Evolutionary conservation across 2,797 vertebrate species (phyloP), one percentile per base, ranked within the genome.

Genomic region (Cirrhinus molitorella): DNA sequence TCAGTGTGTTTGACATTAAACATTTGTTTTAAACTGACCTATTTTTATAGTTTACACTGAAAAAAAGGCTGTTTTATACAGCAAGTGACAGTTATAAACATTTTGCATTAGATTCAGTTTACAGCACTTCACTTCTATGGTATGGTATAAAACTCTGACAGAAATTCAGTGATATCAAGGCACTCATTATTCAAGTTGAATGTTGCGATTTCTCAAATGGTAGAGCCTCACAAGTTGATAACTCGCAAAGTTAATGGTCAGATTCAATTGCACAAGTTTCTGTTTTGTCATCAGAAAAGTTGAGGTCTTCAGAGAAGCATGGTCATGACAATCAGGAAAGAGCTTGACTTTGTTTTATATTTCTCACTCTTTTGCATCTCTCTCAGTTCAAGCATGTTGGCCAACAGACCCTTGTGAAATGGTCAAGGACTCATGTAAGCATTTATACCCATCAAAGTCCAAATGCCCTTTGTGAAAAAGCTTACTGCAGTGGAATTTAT

Each of bases 251-350:
- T 37, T 21, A 66, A 66, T n/a, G 28, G 34, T 40, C 19, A n/a
- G 10, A 67, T 66, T 19, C 28, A 65, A 1, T 37, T 67, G 40
- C 5, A 67, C 19, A 12, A 67, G 65, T 40, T 67, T 65, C 21
- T 68, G n/a, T 68, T 68, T 21, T 45, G n/a, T 16, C 67, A n/a
- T 21, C 61, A 67, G 19, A n/a, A 67, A 40, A n/a, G 65, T 21
- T 37, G 4, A 66, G 31, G 31, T 43, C 12, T 23, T 40, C 37
- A 37, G 65, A 13, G 16, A 65, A 43, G 66, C 1, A 3, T n/a
- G 21, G 21, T 16, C 66, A 45, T 6, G 13, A 45, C n/a, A 37
- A 19, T 40, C 43, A 67, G 34, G 12, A 40, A 67, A 9, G 65
- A 67, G 19, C 65, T 67, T 37, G 16, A 34, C 28, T 10, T n/a